Conservation (phyloP, 1,140 invertebrate species). For the Procambarus clarkii region DNA sequence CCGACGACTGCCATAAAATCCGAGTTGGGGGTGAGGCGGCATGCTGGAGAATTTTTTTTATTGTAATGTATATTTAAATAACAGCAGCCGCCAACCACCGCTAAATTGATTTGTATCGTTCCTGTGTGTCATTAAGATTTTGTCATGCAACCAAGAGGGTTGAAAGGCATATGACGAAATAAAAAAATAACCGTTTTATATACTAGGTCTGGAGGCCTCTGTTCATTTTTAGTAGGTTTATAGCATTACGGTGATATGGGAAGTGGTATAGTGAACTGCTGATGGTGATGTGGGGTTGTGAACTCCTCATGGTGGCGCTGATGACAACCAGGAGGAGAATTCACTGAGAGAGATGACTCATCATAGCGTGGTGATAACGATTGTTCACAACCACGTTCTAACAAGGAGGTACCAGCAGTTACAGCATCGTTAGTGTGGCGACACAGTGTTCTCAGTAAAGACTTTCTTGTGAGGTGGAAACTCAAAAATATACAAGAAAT, state of each 20-base stretch:
- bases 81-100: conserved; percentile 9
- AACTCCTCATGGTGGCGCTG: no score
- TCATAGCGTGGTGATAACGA: no score
- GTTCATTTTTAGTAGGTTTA: neutral
- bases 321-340: no score
- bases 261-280: neutral
- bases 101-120: conserved; percentile 35
- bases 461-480: no score
- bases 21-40: conserved; percentile 2
- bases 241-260: neutral
- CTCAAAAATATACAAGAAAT: no score
- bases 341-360: no score
- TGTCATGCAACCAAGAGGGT: conserved; percentile 11
- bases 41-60: conserved; percentile 9
- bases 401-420: no score
- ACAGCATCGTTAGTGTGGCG: no score
- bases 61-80: neutral
- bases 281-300: neutral
- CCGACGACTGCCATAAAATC: conserved; percentile 63
- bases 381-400: no score
- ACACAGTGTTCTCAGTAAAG: no score
- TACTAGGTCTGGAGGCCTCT: neutral
- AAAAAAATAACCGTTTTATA: conserved; percentile 3
- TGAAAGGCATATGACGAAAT: neutral
- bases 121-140: conserved; percentile 42